Evolutionary conservation across 1,140 invertebrate genomes (phyloP).

Genomic region (Hylyphantes graminicola): DNA sequence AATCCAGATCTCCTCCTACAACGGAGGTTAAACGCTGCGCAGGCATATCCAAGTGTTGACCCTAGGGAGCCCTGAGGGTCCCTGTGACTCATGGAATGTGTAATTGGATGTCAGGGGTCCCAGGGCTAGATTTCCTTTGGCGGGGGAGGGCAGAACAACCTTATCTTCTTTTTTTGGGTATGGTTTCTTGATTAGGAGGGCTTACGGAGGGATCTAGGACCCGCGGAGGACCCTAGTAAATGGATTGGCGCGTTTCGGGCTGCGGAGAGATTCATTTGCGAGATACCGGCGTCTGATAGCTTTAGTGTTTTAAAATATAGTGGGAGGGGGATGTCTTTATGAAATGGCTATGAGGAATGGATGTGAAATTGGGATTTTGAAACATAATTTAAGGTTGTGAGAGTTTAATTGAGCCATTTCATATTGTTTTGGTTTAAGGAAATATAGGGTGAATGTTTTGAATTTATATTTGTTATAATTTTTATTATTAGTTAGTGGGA

Average conservation of each 20-base stretch:
- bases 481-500: too few relatives aligned
- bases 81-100: conserved; percentile 52
- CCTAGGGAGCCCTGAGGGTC: conserved; percentile 34
- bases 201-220: conserved; percentile 24
- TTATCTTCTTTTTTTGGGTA: conserved; percentile 55
- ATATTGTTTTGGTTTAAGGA: too few relatives aligned
- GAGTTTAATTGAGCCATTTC: too few relatives aligned
- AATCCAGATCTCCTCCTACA: conserved; percentile 6
- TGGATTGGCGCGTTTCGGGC: too few relatives aligned
- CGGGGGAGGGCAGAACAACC: conserved; percentile 34
- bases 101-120: conserved; percentile 58
- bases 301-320: conserved; percentile 17
- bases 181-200: conserved; percentile 48
- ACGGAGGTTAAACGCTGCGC: conserved; percentile 17
- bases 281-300: conserved; percentile 24
- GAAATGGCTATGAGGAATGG: too few relatives aligned
- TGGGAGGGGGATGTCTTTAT: neutral
- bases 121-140: conserved; percentile 16
- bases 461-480: too few relatives aligned
- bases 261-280: conserved; percentile 28
- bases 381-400: too few relatives aligned
- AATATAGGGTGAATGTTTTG: too few relatives aligned
- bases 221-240: neutral
- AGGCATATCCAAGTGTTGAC: conserved; percentile 45
- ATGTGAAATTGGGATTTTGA: too few relatives aligned